Evolutionary conservation across 2,113 vertebrate genomes (phyloP).

Genomic region (Neodontobutis hainanensis): DNA sequence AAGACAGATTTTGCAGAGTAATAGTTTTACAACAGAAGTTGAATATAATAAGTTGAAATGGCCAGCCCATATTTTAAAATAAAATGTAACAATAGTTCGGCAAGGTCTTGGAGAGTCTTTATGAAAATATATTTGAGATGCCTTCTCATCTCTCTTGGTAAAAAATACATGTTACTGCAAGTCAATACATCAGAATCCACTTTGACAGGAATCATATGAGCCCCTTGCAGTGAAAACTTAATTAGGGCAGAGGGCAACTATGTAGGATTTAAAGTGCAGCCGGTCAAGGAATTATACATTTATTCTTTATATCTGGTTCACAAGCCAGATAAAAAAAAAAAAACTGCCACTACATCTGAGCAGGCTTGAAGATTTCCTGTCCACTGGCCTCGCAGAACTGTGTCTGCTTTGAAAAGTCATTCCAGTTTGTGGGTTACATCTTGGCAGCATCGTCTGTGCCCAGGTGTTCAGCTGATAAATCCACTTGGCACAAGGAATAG

Average conservation of each 20-base stretch:
- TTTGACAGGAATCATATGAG: constrained; percentile 51
- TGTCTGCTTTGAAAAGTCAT: constrained; percentile 11
- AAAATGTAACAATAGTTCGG: constrained; percentile 61
- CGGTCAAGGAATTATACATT: constrained; percentile 67
- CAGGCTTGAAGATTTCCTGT: constrained; percentile 27
- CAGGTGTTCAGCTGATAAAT: constrained; percentile 30
- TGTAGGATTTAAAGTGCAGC: constrained; percentile 75
- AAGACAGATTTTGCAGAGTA: constrained; percentile 9
- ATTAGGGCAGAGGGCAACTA: constrained; percentile 33
- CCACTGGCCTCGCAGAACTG: constrained; percentile 6
- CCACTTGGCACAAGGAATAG: constrained; percentile 17
- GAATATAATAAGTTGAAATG: constrained; percentile 39
- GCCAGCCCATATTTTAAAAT: constrained; percentile 44
- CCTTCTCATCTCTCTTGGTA: constrained; percentile 19
- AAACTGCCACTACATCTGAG: constrained; percentile 14
- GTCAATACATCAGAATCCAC: constrained; percentile 39
- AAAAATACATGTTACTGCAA: constrained; percentile 22
- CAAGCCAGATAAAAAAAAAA: constrained; percentile 28
- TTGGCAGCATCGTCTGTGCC: constrained; percentile 8
- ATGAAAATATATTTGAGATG: constrained; percentile 15
- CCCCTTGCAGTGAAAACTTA: constrained; percentile 30
- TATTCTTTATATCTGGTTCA: constrained; percentile 44
- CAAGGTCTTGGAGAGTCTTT: constrained; percentile 15
- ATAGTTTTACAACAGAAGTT: constrained; percentile 20
- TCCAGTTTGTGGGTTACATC: constrained; percentile 19